Percentiles rank a stretch among this genome's conserved stretches.
Conservation (phyloP, 2,888 invertebrate species). For the Troglohyphantes excavatus region DNA sequence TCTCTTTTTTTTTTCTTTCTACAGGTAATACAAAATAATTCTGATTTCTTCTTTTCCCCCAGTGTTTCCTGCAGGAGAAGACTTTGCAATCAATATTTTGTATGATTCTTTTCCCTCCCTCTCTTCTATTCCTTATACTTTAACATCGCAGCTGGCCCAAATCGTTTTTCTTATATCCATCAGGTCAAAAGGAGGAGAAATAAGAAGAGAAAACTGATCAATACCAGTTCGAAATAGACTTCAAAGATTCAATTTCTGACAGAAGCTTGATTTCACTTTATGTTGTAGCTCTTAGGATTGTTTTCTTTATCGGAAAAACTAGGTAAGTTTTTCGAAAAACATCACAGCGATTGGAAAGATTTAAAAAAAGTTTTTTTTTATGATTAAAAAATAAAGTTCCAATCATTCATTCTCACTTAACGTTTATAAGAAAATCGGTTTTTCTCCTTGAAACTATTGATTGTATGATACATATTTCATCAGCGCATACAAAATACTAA, state of each 20-base stretch:
- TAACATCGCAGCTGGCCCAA: slow-evolving; percentile 72
- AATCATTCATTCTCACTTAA: background rate
- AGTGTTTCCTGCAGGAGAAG: slow-evolving; percentile 37
- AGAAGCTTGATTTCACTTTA: slow-evolving; percentile 50
- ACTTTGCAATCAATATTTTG: slow-evolving; percentile 68
- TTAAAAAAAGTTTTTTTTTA: background rate
- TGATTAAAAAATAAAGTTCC: background rate
- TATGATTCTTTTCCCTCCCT: slow-evolving; percentile 56
- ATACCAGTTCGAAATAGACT: slow-evolving; percentile 72
- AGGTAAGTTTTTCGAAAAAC: background rate
- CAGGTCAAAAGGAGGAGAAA: slow-evolving; percentile 19
- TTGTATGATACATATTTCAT: no score
- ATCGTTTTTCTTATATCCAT: slow-evolving; percentile 64
- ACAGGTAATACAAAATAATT: slow-evolving; percentile 59
- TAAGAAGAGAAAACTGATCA: slow-evolving; percentile 35
- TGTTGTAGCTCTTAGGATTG: slow-evolving; percentile 28
- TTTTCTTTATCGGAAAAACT: slow-evolving; percentile 35
- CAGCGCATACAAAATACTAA: no score
- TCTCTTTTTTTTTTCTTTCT: slow-evolving; percentile 40
- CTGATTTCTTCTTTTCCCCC: slow-evolving; percentile 31
- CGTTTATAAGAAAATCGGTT: no score
- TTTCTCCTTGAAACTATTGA: no score
- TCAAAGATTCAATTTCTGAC: slow-evolving; percentile 72
- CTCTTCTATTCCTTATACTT: slow-evolving; percentile 28
- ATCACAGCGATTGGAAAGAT: background rate